Evolutionary conservation across 2,888 invertebrate genomes (phyloP).

Genomic region (Leptopilina syphax): DNA sequence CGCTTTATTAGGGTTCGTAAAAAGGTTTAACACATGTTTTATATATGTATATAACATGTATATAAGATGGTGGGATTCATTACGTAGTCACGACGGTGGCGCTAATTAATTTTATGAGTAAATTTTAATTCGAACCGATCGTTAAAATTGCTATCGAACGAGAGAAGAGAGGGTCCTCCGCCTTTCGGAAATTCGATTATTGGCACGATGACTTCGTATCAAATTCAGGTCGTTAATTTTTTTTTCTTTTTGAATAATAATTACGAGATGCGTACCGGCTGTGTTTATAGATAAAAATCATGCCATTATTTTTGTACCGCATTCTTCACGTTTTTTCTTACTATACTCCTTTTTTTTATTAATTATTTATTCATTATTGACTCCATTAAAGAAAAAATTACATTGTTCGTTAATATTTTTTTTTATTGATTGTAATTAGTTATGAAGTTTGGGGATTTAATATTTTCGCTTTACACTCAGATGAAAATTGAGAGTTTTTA

Average conservation of each 20-base stretch:
- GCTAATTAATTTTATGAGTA: constrained; percentile 54
- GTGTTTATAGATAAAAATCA: constrained; percentile 22
- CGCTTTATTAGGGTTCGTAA: constrained; percentile 52
- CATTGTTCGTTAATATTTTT: too few species aligned
- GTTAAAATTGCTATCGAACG: constrained; percentile 36
- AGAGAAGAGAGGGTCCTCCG: neutral
- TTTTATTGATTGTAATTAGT: too few species aligned
- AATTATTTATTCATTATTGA: too few species aligned
- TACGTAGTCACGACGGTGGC: constrained; percentile 47
- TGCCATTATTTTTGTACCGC: neutral
- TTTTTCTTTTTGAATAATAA: constrained; percentile 23
- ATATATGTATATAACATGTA: constrained; percentile 33
- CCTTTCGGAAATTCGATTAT: constrained; percentile 37
- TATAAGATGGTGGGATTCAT: constrained; percentile 44
- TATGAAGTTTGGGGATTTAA: too few species aligned
- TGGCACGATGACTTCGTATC: constrained; percentile 27
- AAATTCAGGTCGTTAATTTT: constrained; percentile 35
- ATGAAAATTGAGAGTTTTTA: too few species aligned
- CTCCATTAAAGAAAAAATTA: too few species aligned
- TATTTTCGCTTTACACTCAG: too few species aligned
- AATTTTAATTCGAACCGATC: constrained; percentile 37
- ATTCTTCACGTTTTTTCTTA: neutral
- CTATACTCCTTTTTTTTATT: too few species aligned
- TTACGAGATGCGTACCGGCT: constrained; percentile 1
- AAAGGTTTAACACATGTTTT: constrained; percentile 42